Evolutionary conservation across 1,140 invertebrate species (phyloP).

Genomic region (Drosophila ercepeae): DNA sequence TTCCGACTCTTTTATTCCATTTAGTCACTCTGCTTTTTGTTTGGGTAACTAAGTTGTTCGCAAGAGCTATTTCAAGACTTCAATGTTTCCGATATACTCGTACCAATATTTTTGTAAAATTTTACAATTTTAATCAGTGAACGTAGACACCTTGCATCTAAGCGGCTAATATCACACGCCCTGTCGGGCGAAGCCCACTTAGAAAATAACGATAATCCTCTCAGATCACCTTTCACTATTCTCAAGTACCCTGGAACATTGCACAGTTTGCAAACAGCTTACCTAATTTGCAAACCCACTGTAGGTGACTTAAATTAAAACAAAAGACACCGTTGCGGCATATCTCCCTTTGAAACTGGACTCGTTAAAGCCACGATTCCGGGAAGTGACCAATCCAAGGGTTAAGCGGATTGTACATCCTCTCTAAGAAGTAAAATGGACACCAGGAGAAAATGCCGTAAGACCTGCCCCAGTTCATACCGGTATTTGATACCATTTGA

Average conservation of each 20-base stretch:
- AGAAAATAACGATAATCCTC: conserved; percentile 23
- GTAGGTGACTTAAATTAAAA: conserved; percentile 2
- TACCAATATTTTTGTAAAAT: not conserved
- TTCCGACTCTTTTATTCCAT: not conserved
- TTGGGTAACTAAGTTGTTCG: not conserved
- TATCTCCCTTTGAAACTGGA: conserved; percentile 51
- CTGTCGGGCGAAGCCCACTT: not conserved
- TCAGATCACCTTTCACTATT: conserved; percentile 25
- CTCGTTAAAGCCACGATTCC: conserved; percentile 1
- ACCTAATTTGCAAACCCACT: conserved; percentile 56
- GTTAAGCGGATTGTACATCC: conserved; percentile 60
- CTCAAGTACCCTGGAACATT: conserved; percentile 15
- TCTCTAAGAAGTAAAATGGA: not conserved
- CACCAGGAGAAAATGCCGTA: not conserved
- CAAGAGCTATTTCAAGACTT: not conserved
- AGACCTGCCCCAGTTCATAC: conserved; percentile 2
- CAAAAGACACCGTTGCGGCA: conserved; percentile 51
- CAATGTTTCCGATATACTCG: no score
- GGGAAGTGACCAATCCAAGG: conserved; percentile 32
- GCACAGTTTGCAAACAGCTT: conserved; percentile 64
- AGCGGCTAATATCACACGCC: conserved; percentile 48
- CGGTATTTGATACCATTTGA: conserved; percentile 35
- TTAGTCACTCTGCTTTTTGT: not conserved
- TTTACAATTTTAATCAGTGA: not conserved
- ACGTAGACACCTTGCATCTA: not conserved